These are phyloP conservation scores for Todiramphus saurophagus DNA, from an alignment of 2,113 vertebrate genomes.

Conservation along the genomic window DNA sequence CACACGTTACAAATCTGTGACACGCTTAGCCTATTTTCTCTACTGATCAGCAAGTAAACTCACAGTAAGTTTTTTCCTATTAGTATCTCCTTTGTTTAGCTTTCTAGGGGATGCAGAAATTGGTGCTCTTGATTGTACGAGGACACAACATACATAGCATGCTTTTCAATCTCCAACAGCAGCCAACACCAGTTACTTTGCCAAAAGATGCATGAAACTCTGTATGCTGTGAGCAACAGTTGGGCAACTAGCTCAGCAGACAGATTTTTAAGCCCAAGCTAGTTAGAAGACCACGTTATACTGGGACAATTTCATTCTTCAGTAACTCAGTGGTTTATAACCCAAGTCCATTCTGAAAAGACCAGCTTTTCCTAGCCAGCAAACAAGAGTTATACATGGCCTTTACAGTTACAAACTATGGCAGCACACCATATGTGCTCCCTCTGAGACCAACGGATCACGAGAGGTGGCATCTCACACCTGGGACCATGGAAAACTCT, in stretches of 20 bases:
- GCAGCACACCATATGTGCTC: background rate
- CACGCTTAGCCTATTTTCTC: background rate
- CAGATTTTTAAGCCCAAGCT: background rate
- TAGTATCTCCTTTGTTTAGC: background rate
- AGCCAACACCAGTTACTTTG: background rate
- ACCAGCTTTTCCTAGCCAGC: background rate
- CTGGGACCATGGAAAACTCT: background rate
- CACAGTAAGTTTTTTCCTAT: background rate
- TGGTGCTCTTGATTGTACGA: accelerated
- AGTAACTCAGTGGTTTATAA: background rate
- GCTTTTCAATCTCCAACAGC: background rate
- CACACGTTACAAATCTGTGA: background rate
- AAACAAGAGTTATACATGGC: background rate
- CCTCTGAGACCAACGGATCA: background rate
- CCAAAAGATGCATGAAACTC: background rate
- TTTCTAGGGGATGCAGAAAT: background rate
- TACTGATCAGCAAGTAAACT: background rate
- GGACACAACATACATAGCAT: background rate
- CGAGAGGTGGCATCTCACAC: background rate
- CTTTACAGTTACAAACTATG: background rate
- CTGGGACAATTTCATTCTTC: background rate
- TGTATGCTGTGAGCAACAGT: background rate
- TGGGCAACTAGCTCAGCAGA: background rate
- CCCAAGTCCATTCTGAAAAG: background rate
- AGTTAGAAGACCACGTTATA: background rate